Base-by-base conservation (phyloP, 2,113 vertebrate genomes). In the Mormyrus lacerda region DNA sequence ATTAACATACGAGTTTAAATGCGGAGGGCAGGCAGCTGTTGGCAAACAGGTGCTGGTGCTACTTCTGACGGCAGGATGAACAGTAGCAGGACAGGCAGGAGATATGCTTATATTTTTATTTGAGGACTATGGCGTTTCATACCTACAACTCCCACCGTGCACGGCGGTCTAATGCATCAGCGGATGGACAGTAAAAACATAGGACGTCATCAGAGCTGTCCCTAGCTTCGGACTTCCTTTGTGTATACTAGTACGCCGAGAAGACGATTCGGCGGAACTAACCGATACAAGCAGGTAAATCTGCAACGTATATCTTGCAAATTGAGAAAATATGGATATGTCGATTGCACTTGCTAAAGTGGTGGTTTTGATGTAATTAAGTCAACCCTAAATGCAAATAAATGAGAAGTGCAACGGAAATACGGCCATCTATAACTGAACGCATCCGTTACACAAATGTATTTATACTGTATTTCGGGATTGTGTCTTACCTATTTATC, bases 81-180 rank as follows among this genome's bases (percentile, higher is more conserved):
- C 27, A 27, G 61, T 69, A 69, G 35, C 69, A 73, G 69, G 69
- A 5, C 10, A 76, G 69, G 35, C 15, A 42, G 73, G 73, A 7
- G 35, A 19, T 39, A 79, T 15, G 4, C 11, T 17, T 73, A 6
- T 35, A 76, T 27, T 7, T 39, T 7, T 31, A 19, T 76, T 19
- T 39, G 61, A 65, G 61, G 27, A 65, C 24, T 65, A 27, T 69
- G 10, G 61, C 61, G 61, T 51, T 51, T 1, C 50, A 84, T 39
- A 87, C 93, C 92, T n/a, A 92, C 93, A 93, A 55, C 13, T 94
- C 93, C 94, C 94, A 91, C 87, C 44, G 91, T 9, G 0, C 92
- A 87, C 17, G 4, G 6, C 65, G 35, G 47, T 13, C 42, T n/a
- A 27, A 1, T 31, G 44, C 42, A 17, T 69, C 42, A 35, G 48